Evolutionary conservation across 2,113 vertebrate genomes (phyloP), one percentile per base, ranked within the genome.

Genomic region (Onychostruthus taczanowskii): DNA sequence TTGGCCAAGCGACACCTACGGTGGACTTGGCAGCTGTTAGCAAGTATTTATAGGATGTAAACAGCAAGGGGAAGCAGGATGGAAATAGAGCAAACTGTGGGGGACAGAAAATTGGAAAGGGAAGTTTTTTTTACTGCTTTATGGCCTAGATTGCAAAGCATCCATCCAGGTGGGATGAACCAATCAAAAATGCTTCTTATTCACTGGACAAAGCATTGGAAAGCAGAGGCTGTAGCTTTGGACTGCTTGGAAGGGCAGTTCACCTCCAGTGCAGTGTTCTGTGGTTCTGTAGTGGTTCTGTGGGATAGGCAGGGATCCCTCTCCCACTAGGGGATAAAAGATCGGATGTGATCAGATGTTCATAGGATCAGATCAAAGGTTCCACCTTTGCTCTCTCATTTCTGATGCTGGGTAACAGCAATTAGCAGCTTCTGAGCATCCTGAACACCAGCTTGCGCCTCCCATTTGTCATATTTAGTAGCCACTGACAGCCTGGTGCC

Each of bases 21-120:
- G 73, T n/a, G 69, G 74, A 53, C 75, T 92, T 87, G 94, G 87
- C 94, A 92, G 97, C 94, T 96, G 95, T 76, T 85, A 68, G 49
- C 39, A 46, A 94, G 93, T 95, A 93, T 95, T 93, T 94, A 81
- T 87, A 70, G 84, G 90, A 86, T 84, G 95, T 94, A 94, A 95
- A 89, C 93, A 95, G 92, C 86, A 24, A 94, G 64, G 64, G 47
- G 64, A 62, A 89, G 63, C 56, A 92, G 83, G 62, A 72, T 2
- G 21, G 73, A 84, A 93, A 84, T 62, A 89, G 80, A 93, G 69
- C 62, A 61, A 72, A 52, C 37, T 0, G 1, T 3, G n/a, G 46
- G 69, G 69, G 52, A 47, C 53, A 52, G 83, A 30, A 84, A 86
- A 92, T 4, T 6, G 55, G 26, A 84, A 86, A 90, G 72, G 53